Evolutionary conservation across 2,888 invertebrate genomes (phyloP).

Genomic region (Mesochorus sp.): DNA sequence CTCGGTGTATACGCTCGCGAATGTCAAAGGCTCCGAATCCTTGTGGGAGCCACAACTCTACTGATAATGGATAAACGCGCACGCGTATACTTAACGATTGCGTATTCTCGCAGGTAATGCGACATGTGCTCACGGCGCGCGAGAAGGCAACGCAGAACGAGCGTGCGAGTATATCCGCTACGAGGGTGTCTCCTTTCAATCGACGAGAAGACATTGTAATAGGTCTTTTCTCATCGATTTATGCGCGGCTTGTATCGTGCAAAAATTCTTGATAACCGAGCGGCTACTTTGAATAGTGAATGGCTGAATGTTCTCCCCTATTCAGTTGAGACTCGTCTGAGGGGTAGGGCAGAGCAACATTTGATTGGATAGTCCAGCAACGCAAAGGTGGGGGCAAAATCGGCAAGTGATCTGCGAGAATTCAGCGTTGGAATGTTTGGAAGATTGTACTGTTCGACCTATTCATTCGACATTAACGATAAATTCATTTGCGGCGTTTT

Average conservation of each 20-base stretch:
- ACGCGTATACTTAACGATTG: constrained; percentile 41
- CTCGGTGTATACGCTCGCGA: constrained; percentile 13
- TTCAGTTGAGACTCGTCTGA: no score
- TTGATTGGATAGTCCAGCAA: neutral
- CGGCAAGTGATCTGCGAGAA: neutral
- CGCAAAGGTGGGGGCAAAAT: neutral
- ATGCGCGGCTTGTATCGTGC: neutral
- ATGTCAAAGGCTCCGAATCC: constrained; percentile 45
- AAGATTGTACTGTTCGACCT: neutral
- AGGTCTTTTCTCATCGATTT: constrained; percentile 36
- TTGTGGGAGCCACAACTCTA: constrained; percentile 23
- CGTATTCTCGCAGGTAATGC: constrained; percentile 18
- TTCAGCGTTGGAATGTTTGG: neutral
- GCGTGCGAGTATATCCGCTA: constrained; percentile 27
- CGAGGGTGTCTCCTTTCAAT: constrained; percentile 19
- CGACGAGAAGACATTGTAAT: constrained; percentile 47
- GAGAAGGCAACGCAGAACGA: neutral
- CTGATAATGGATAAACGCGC: constrained; percentile 30
- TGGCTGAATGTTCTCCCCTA: neutral
- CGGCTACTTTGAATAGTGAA: neutral
- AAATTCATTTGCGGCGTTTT: neutral
- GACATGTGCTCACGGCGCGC: no score
- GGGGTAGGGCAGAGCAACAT: no score
- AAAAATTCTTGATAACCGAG: neutral
- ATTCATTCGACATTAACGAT: neutral